Evolutionary conservation across 2,797 vertebrate genomes (phyloP).

Genomic region (Anableps anableps): DNA sequence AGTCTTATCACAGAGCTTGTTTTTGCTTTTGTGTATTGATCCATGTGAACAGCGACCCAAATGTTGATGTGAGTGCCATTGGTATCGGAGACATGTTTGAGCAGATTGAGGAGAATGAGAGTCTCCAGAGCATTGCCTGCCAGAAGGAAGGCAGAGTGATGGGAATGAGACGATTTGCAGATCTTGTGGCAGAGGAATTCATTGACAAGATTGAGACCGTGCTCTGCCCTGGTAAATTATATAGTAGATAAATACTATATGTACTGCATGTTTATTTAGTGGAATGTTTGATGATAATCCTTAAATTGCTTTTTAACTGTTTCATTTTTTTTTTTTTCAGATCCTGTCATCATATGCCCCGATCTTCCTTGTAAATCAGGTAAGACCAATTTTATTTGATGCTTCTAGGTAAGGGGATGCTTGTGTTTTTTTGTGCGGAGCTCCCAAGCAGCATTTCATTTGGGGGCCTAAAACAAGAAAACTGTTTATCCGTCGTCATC

Average conservation of each 20-base stretch:
- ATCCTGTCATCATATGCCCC: slow-evolving; percentile 90
- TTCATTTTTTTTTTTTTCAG: slow-evolving; percentile 71
- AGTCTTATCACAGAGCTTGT: slow-evolving; percentile 15
- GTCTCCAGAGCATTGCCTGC: slow-evolving; percentile 91
- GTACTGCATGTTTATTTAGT: not conserved
- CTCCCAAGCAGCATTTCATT: not conserved
- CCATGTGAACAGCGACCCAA: slow-evolving; percentile 61
- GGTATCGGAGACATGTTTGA: slow-evolving; percentile 98
- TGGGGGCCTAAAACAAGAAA: no score
- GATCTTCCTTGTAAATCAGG: slow-evolving; percentile 96
- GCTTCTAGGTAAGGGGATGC: not conserved
- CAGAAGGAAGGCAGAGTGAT: slow-evolving; percentile 81
- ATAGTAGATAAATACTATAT: not conserved
- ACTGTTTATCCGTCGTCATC: no score
- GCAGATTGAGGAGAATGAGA: slow-evolving; percentile 89
- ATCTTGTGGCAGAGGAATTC: slow-evolving; percentile 96
- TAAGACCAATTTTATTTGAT: slow-evolving; percentile 70
- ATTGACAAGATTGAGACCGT: slow-evolving; percentile 90
- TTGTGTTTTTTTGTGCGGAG: not conserved
- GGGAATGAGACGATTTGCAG: slow-evolving; percentile 94
- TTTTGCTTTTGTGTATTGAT: slow-evolving; percentile 28
- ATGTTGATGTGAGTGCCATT: slow-evolving; percentile 90
- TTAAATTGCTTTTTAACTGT: not conserved
- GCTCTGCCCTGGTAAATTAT: slow-evolving; percentile 88
- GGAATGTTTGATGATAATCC: not conserved